Conservation (phyloP, 1,140 invertebrate species). For the Trichogramma pretiosum region DNA sequence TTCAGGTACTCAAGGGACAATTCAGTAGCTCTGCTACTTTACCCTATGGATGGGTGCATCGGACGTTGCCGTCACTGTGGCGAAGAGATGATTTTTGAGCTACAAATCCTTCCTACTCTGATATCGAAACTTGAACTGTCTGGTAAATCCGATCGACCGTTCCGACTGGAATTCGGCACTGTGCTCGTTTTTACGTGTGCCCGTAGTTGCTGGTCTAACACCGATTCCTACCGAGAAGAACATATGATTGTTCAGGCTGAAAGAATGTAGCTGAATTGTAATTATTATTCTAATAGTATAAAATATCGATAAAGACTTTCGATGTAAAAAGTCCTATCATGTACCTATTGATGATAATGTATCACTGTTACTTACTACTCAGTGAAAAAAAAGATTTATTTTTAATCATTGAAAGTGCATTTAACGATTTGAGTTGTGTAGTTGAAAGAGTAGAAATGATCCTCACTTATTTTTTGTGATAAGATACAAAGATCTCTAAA, state of each 20-base stretch:
- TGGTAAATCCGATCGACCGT: conserved; percentile 44
- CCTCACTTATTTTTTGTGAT: too few species aligned
- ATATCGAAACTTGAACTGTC: conserved; percentile 58
- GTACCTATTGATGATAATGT: too few species aligned
- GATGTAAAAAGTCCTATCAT: too few species aligned
- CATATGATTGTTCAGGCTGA: conserved; percentile 69
- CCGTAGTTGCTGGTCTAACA: conserved; percentile 72
- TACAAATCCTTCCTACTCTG: conserved; percentile 71
- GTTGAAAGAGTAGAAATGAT: too few species aligned
- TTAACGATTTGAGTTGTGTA: too few species aligned
- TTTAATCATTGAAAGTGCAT: too few species aligned
- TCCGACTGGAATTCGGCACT: conserved; percentile 69
- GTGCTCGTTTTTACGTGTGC: conserved; percentile 71
- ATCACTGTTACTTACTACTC: too few species aligned
- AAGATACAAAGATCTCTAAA: too few species aligned
- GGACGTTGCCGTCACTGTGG: conserved; percentile 63
- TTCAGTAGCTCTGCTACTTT: conserved; percentile 54
- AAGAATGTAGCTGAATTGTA: conserved; percentile 40
- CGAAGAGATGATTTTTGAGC: conserved; percentile 62
- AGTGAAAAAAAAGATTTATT: too few species aligned
- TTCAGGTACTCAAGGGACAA: conserved; percentile 61
- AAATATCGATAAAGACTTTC: too few species aligned
- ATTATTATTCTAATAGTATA: too few species aligned
- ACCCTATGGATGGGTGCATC: conserved; percentile 49
- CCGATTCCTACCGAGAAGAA: conserved; percentile 60